Percentiles rank a stretch among this genome's conserved stretches.
Evolutionary conservation across 2,797 vertebrate species (phyloP).

Genomic region (Spizella passerina): DNA sequence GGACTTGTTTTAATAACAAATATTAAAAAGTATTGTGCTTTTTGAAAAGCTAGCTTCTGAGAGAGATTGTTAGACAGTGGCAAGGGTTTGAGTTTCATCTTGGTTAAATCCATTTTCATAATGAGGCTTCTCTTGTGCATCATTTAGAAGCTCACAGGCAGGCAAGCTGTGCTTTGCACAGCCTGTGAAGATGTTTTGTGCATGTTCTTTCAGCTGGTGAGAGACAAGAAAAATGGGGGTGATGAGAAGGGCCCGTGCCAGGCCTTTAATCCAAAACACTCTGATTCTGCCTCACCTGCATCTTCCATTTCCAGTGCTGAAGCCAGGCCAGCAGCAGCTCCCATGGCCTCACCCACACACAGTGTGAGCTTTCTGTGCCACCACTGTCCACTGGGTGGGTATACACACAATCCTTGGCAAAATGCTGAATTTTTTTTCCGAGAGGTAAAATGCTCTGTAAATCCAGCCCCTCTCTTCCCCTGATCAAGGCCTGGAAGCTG

Average conservation of each 20-base stretch:
- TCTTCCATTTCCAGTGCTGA: not conserved
- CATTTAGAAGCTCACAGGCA: fast-evolving
- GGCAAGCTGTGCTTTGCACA: not conserved
- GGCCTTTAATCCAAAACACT: not conserved
- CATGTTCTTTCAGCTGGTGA: not conserved
- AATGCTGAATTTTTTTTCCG: fast-evolving
- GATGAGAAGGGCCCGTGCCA: fast-evolving
- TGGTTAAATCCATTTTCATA: not conserved
- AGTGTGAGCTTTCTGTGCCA: not conserved
- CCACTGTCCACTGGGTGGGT: fast-evolving
- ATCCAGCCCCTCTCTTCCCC: not conserved
- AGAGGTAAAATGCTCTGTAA: not conserved
- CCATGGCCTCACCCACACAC: not conserved
- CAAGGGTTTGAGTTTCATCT: not conserved
- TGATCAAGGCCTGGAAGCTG: not conserved
- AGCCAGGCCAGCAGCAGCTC: not conserved
- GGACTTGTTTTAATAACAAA: not conserved
- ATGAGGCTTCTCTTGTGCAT: not conserved
- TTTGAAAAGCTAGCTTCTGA: not conserved
- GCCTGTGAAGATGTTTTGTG: not conserved
- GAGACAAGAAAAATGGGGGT: not conserved
- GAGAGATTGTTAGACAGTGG: not conserved
- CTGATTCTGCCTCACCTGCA: not conserved
- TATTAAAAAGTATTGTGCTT: not conserved
- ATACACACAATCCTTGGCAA: not conserved